These are phyloP conservation scores for Chelidonichthys spinosus DNA, from an alignment of 2,797 vertebrate genomes.

Conservation along the genomic window DNA sequence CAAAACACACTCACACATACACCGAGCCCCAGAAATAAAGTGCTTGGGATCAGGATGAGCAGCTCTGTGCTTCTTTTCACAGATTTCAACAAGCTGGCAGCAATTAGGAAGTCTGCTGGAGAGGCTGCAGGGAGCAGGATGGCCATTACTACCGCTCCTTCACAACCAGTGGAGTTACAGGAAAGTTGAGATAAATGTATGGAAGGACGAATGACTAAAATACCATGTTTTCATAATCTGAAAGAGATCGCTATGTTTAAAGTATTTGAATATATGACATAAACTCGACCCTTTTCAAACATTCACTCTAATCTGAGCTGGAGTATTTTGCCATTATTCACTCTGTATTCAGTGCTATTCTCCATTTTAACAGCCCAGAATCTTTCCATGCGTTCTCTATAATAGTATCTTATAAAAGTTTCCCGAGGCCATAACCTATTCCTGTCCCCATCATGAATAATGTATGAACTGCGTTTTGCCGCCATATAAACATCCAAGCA, in stretches of 20 bases:
- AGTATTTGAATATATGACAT: conserved; percentile 3
- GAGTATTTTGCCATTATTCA: conserved; percentile 16
- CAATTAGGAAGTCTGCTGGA: conserved; percentile 60
- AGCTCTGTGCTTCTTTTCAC: conserved; percentile 57
- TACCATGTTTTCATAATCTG: not conserved
- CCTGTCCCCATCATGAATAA: conserved; percentile 77
- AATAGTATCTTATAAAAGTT: conserved; percentile 66
- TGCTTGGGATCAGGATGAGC: conserved; percentile 59
- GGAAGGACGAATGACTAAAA: not conserved
- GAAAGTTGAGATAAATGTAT: not conserved
- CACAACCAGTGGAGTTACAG: not conserved
- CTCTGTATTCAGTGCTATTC: conserved; percentile 29
- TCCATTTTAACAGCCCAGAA: conserved; percentile 20
- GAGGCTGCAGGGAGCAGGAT: conserved; percentile 26
- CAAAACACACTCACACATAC: conserved; percentile 20
- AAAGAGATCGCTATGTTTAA: not conserved
- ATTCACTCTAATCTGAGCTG: conserved; percentile 4
- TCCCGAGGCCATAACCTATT: conserved; percentile 73
- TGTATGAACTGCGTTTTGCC: conserved; percentile 76
- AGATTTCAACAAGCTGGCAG: conserved; percentile 67
- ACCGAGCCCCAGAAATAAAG: conserved; percentile 47
- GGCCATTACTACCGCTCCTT: conserved; percentile 25
- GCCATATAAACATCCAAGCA: conserved; percentile 76
- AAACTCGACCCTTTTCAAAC: not conserved
- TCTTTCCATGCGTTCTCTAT: conserved; percentile 47